Base-by-base conservation (phyloP, 2,797 vertebrate genomes). In the Microhierax caerulescens region DNA sequence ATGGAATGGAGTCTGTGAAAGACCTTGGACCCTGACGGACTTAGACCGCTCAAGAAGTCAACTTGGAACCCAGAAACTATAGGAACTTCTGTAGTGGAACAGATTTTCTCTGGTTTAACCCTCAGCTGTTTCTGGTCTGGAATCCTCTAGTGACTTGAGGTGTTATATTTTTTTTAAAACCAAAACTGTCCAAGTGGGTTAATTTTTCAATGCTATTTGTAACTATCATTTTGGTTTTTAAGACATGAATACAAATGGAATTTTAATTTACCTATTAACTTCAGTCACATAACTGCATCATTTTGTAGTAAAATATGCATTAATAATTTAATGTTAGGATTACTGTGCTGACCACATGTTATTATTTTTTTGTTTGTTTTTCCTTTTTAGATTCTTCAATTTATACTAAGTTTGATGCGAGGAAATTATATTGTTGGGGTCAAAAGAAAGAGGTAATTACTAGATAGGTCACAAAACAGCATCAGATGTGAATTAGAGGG, bases 371-470 rank as follows among this genome's bases (percentile, higher is more conserved):
- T 88, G n/a, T 93, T 69, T 96, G n/a, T 93, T 69, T 96, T 97
- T 90, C 74, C 70, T 92, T 95, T 96, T 85, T 88, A 98, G 98
- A 96, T 98, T 85, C 94, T 98, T 73, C 97, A 98, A 48, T 97
- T 98, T 89, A 97, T 98, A 85, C 86, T 98, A 54, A 92, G 95
- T 82, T 90, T 97, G 95, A 98, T 98, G 94, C 95, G 51, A 92
- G 95, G 94, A 94, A 98, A 96, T 90, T 95, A 97, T 21, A 95
- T 97, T 68, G 86, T 96, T 95, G 96, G 96, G 47, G 91, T 95
- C 69, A 98, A 97, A 72, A 97, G 96, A 14, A 97, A 98, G 97
- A 98, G 97, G 98, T 98, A 96, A 97, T 78, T 92, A 60, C 16
- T 84, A 32, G 4, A 41, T 73, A 69, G 64, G 41, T 91, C 45